Base-by-base conservation (phyloP, 2,888 invertebrate species). In the Phlogophora meticulosa region DNA sequence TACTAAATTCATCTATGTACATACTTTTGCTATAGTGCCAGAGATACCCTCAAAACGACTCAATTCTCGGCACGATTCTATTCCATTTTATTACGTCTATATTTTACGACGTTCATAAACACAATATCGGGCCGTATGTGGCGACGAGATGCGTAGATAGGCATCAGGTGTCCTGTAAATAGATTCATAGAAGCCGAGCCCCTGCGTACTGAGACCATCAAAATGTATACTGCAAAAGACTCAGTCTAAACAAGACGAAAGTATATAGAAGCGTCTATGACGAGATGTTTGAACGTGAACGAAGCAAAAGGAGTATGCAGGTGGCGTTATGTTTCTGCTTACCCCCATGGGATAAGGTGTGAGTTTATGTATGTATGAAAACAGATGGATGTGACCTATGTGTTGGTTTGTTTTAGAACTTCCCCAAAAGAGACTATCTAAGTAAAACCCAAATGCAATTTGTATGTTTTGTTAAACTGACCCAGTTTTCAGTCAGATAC, bases 151-250 rank as follows among this genome's bases (percentile, higher is more conserved):
- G 51, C 40, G 72, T 49, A 45, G 49, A 76, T 77, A 73, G 67
- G 82, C 75, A 77, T 75, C 85, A 82, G 85, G 81, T 84, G 85
- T 73, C 55, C 61, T 72, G 68, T 71, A 74, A 75, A 78, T 80
- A 75, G 71, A 80, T 80, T 79, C 68, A 60, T 68, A 74, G 68
- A 72, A 79, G 69, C 68, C 55, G 63, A 55, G 49, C 11, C 11
- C 13, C 24, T 46, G 57, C 43, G 28, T 42, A 24, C 32, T 42
- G 22, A 15, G 5, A 17, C 7, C 5, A 32, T n/a, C 5, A 5
- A 36, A 53, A 13, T 40, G 34, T 32, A 46, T 57, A 3, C 13
- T 24, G 10, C 55, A 72, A 51, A 77, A 77, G 49, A 15, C 11
- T 28, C 13, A 24, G 36, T 72, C 17, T 11, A 13, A 1, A 4